phyloP scores from a whole-genome alignment of 2,113 vertebrate species.

The Charadrius vociferus region DNA sequence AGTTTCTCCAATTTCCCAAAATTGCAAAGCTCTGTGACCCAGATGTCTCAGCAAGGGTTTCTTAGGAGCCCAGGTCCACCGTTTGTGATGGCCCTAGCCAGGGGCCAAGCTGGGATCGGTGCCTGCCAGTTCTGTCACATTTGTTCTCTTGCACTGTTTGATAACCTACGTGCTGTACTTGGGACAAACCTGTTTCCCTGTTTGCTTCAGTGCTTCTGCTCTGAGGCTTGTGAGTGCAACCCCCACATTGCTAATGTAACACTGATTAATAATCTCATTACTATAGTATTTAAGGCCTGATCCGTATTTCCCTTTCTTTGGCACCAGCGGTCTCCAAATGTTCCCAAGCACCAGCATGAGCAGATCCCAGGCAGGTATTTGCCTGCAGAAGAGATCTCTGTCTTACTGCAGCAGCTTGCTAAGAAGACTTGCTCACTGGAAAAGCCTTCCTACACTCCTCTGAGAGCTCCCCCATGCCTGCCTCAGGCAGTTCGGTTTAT shows the following conservation, averaged over 20 bases:
- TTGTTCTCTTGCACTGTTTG: neutral
- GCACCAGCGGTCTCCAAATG: neutral
- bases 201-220: neutral
- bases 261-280: neutral
- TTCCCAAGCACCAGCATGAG: neutral
- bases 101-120: neutral
- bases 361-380: neutral
- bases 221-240: neutral
- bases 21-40: neutral
- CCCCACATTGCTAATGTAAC: neutral
- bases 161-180: neutral
- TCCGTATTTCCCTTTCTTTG: neutral
- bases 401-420: slow-evolving; percentile 11
- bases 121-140: neutral
- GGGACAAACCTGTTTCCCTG: neutral
- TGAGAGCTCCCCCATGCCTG: slow-evolving; percentile 17
- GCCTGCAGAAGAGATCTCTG: neutral
- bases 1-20: neutral
- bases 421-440: slow-evolving; percentile 4
- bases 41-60: neutral
- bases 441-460: slow-evolving; percentile 33
- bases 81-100: neutral
- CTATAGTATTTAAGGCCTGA: neutral
- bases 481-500: slow-evolving; percentile 46
- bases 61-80: neutral